phyloP scores from a whole-genome alignment of 2,113 vertebrate genomes.

The Tor tambroides region DNA sequence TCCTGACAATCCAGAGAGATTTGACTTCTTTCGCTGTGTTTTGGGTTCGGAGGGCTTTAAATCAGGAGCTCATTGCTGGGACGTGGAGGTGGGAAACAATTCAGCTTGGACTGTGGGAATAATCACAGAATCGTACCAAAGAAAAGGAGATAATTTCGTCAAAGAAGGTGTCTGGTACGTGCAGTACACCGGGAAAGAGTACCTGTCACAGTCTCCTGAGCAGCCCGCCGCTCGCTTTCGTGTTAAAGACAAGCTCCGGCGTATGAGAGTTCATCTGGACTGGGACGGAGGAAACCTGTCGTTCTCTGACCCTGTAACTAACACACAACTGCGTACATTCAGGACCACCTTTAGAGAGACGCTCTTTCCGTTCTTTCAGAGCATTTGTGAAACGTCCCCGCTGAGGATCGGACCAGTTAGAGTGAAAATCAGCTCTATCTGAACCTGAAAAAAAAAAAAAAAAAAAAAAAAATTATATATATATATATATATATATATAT shows the following conservation, averaged over 20 bases:
- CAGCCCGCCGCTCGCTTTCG: not conserved
- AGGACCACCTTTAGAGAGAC: not conserved
- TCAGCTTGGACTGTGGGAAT: slow-evolving; percentile 4
- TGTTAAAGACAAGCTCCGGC: not conserved
- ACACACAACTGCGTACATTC: not conserved
- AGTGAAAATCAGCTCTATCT: not conserved
- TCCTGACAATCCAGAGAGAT: not conserved
- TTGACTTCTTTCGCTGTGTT: not conserved
- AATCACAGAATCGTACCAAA: not conserved
- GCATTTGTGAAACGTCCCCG: not conserved
- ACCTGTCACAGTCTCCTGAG: not conserved
- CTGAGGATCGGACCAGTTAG: not conserved
- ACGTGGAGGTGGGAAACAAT: not conserved
- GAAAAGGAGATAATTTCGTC: not conserved
- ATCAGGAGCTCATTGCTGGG: not conserved
- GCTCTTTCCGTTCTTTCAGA: not conserved
- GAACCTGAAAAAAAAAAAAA: too few species aligned
- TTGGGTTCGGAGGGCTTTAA: not conserved
- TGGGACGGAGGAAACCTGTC: not conserved
- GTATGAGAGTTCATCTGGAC: not conserved
- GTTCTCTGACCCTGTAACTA: not conserved
- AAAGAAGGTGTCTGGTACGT: not conserved
- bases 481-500: too few species aligned
- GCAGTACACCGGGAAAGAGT: not conserved
- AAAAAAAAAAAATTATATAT: too few species aligned